These are phyloP conservation scores for Melanophora roralis DNA, from an alignment of 2,888 invertebrate species.

Conservation along the genomic window DNA sequence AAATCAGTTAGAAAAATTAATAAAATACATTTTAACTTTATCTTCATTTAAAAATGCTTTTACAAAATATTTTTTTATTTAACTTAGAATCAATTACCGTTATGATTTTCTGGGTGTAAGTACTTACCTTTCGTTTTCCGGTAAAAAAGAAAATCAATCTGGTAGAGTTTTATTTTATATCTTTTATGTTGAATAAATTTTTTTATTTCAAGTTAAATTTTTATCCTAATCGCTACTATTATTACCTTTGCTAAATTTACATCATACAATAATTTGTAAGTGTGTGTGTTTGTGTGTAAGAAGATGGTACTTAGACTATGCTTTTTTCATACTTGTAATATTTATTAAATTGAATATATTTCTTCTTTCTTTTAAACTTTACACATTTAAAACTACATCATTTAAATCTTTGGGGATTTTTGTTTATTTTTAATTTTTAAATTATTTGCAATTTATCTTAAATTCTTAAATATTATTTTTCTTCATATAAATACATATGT, in stretches of 20 bases:
- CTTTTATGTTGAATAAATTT: conserved; percentile 11
- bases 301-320: conserved; percentile 36
- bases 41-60: too few relatives aligned
- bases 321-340: conserved; percentile 8
- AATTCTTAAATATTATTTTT: neutral
- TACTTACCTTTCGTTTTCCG: too few relatives aligned
- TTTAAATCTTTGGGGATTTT: conserved; percentile 15
- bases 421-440: neutral
- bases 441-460: conserved; percentile 6
- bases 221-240: neutral
- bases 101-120: too few relatives aligned
- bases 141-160: too few relatives aligned
- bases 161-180: neutral
- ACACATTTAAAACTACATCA: conserved; percentile 47
- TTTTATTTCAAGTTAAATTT: conserved; percentile 25
- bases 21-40: too few relatives aligned
- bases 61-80: too few relatives aligned
- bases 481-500: neutral
- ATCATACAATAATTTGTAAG: conserved; percentile 1
- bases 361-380: conserved; percentile 29
- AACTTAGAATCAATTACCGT: too few relatives aligned
- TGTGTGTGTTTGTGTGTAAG: neutral
- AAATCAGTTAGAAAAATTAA: too few relatives aligned
- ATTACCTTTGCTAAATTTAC: conserved; percentile 15
- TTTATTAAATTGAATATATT: neutral